Conservation (phyloP, 2,113 vertebrate genomes). For the Potamarius usumacintae region DNA sequence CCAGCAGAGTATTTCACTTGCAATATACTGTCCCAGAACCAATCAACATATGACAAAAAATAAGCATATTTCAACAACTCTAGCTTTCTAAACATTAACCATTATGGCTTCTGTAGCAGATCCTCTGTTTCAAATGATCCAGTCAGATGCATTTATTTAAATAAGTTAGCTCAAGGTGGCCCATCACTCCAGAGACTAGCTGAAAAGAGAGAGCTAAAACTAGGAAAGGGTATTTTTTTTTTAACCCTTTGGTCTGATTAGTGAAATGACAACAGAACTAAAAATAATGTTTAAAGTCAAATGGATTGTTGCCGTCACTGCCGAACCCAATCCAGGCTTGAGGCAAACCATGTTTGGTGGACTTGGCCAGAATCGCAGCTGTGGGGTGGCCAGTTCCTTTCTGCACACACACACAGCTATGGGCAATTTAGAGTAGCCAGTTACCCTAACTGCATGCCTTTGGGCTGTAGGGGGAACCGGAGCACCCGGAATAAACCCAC, state of each 20-base stretch:
- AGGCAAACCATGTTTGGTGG: too few species aligned
- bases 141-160: not conserved
- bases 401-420: too few species aligned
- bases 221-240: too few species aligned
- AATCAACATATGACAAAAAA: not conserved
- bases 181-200: not conserved
- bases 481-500: too few species aligned
- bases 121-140: not conserved
- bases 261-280: not conserved
- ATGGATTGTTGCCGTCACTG: too few species aligned
- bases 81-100: not conserved
- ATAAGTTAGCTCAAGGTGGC: not conserved
- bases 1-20: not conserved
- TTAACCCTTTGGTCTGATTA: not conserved
- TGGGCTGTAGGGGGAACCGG: too few species aligned
- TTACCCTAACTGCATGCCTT: too few species aligned
- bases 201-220: not conserved
- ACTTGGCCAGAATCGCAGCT: too few species aligned
- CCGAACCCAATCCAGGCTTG: too few species aligned
- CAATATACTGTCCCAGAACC: not conserved
- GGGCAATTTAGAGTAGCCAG: too few species aligned
- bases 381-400: too few species aligned
- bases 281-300: too few species aligned
- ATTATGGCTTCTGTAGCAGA: not conserved
- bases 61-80: not conserved